Evolutionary conservation across 2,113 vertebrate genomes (phyloP), one percentile per base, ranked within the genome.

Genomic region (Oriolus oriolus): DNA sequence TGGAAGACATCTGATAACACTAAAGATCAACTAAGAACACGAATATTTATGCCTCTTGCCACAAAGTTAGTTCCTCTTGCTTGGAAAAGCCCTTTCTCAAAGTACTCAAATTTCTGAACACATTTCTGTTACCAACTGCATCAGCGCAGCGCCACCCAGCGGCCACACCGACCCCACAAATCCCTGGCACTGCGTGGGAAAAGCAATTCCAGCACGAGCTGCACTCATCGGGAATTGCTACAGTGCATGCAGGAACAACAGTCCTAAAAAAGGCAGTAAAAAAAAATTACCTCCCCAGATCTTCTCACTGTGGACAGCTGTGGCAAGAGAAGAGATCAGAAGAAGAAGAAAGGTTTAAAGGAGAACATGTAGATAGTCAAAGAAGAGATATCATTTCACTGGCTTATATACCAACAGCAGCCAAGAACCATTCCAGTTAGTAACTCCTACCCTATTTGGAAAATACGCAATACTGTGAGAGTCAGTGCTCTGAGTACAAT

Each of bases 161-260:
- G 96, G 77, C 66, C 44, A 13, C 24, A 10, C 0, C 30, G 31
- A 42, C 21, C 26, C 56, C 30, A 21, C 37, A 26, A 27, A 19
- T 3, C 5, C 65, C 52, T 2, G 45, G 39, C 76, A 50, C 20
- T 2, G 28, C 15, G 21, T 4, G 3, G 12, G 44, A 42, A 74
- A 53, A 26, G 18, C 59, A 3, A 13, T 1, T 18, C 35, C 60
- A 71, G 64, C 33, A 9, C 27, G 1, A 26, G 30, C 33, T 26
- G 22, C 52, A 30, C 13, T 5, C 44, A 20, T 0, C 13, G 41
- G 52, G 30, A 86, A 68, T 2, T 27, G 33, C 31, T 13, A 37
- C n/a, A 39, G 4, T 0, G 52, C 42, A 12, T 0, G 0, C 4
- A 84, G 71, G 26, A 85, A 69, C 12, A 13, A 47, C 12, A 17